phyloP scores from a whole-genome alignment of 1,140 invertebrate species.

The Bombus sylvicola region DNA sequence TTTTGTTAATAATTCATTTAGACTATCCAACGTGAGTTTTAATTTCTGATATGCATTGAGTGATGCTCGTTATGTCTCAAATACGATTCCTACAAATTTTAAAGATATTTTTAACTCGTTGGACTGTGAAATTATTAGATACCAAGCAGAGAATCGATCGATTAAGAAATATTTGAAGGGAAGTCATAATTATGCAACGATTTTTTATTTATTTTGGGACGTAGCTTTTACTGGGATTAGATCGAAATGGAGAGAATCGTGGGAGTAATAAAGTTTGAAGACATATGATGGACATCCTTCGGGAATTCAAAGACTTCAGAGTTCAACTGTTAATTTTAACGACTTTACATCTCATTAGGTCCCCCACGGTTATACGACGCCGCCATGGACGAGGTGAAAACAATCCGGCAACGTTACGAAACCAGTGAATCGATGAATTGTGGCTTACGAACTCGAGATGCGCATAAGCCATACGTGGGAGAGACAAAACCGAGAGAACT shows the following conservation, averaged over 20 bases:
- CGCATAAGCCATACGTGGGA: slow-evolving; percentile 40
- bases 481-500: slow-evolving; percentile 37
- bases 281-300: background rate
- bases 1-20: too few species aligned
- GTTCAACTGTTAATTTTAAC: slow-evolving; percentile 11
- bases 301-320: background rate
- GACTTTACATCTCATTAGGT: background rate
- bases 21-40: too few species aligned
- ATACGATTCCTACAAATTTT: too few species aligned
- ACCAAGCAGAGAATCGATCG: background rate
- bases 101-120: too few species aligned
- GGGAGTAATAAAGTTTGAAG: background rate
- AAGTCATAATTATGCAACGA: background rate
- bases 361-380: background rate
- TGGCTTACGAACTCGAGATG: slow-evolving; percentile 45
- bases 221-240: background rate
- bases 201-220: background rate
- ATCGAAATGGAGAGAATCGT: background rate
- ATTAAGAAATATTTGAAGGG: background rate
- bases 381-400: slow-evolving; percentile 26
- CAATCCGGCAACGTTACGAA: slow-evolving; percentile 50
- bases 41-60: too few species aligned
- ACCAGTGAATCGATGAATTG: slow-evolving; percentile 56
- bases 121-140: too few species aligned
- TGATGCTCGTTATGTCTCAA: too few species aligned